Base-by-base conservation (phyloP, 2,888 invertebrate genomes). In the Calameuta pallipes region DNA sequence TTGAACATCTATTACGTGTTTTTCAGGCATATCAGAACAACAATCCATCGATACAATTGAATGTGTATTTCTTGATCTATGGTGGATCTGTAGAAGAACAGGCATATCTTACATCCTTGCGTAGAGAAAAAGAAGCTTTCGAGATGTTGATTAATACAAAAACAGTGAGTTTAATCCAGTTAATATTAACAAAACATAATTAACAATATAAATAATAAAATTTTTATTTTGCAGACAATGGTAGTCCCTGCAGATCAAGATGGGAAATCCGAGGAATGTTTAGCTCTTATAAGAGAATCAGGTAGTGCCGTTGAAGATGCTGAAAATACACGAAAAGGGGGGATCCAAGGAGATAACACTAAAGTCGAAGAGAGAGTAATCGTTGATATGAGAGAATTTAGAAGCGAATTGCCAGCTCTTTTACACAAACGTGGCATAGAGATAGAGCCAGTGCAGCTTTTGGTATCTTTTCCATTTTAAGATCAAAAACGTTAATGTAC, bases 341-440 rank as follows among this genome's bases (percentile, higher is more conserved):
- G 94, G 15, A 91, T 93, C 85, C 90, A 89, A 80, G 85, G 88
- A 73, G 81, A 80, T 71, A 73, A 80, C 36, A 69, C 4, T 4
- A 80, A 81, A 76, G 34, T 79, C 75, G 69, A 78, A 4, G 81
- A 86, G 33, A 93, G 93, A 85, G 92, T 97, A 36, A 95, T 99
- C 83, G 98, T 99, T 23, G 99, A 99, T 91, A 98, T 99, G 96
- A 94, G 99, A 84, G 99, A 99, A 92, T 99, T 99, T 91, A 94
- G 99, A 69, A 98, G 98, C 78, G 99, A 99, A 91, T 93, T 99
- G 75, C 99, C 99, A 0, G 96, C 98, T 3, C 92, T 99, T 75
- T 95, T 99, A 79, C 98, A 99, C 90, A 96, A 96, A 88, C 94
- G 97, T 77, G 98, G 98, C 11, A 96, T 99, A 80, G 97, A 97